These are phyloP conservation scores for Chaunax sp. DNA, from an alignment of 2,797 vertebrate species.

Conservation along the genomic window DNA sequence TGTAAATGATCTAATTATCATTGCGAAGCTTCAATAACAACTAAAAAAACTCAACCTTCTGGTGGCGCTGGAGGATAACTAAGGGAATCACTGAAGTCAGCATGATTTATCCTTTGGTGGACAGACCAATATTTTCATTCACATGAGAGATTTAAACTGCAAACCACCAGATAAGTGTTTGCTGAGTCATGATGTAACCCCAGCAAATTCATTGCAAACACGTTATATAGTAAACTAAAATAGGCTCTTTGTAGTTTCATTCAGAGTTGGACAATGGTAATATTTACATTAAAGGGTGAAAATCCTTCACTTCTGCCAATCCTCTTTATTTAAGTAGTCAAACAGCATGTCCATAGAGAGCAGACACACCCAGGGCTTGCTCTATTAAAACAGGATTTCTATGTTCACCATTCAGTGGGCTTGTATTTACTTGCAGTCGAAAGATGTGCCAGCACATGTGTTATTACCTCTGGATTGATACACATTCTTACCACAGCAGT, in stretches of 20 bases:
- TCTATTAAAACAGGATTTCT: slow-evolving; percentile 21
- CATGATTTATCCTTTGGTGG: no score
- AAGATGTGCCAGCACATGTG: slow-evolving; percentile 8
- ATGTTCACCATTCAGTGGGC: slow-evolving; percentile 15
- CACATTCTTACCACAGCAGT: background rate
- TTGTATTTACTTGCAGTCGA: slow-evolving; percentile 44
- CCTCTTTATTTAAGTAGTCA: slow-evolving; percentile 19
- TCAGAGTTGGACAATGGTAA: background rate
- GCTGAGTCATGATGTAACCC: no score
- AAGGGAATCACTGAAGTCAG: no score
- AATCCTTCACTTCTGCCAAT: slow-evolving; percentile 17
- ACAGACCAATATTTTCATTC: no score
- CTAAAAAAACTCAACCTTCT: no score
- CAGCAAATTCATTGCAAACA: slow-evolving; percentile 7
- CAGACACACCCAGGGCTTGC: slow-evolving; percentile 55
- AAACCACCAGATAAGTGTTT: no score
- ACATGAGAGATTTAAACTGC: no score
- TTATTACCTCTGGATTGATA: slow-evolving; percentile 3
- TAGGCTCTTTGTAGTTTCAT: slow-evolving; percentile 2
- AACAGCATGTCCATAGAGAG: slow-evolving; percentile 33
- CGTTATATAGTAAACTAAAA: background rate
- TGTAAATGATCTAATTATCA: no score
- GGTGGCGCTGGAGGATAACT: no score
- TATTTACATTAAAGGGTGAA: background rate
- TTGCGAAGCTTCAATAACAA: no score